These are phyloP conservation scores for Parapristionchus giblindavisi DNA, from an alignment of 2,888 invertebrate genomes.

Conservation along the genomic window DNA sequence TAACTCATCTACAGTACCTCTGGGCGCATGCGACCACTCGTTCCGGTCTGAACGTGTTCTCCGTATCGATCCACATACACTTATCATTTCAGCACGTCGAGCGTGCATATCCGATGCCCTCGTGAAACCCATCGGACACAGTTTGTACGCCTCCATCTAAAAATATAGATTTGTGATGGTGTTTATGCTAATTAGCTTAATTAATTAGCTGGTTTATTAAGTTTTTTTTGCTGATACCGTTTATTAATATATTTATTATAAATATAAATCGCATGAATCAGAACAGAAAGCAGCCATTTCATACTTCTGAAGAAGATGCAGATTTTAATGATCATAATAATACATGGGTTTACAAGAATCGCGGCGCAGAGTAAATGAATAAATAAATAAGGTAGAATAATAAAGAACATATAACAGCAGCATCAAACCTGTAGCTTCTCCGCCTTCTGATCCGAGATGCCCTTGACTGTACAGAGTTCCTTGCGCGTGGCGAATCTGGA, in stretches of 20 bases:
- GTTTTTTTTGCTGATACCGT: too few species aligned
- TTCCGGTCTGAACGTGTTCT: slow-evolving; percentile 96
- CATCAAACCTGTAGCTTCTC: slow-evolving; percentile 74
- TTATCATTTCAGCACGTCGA: slow-evolving; percentile 96
- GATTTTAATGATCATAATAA: too few species aligned
- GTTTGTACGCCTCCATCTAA: slow-evolving; percentile 82
- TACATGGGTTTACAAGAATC: too few species aligned
- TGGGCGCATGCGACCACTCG: slow-evolving; percentile 86
- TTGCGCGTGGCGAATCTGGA: slow-evolving; percentile 84
- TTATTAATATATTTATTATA: too few species aligned
- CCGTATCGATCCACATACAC: slow-evolving; percentile 96
- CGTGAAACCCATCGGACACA: slow-evolving; percentile 97
- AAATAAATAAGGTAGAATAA: too few species aligned
- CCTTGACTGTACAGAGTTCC: slow-evolving; percentile 79
- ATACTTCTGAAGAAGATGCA: too few species aligned
- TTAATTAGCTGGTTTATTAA: too few species aligned
- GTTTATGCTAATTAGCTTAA: background rate
- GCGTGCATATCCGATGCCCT: slow-evolving; percentile 95
- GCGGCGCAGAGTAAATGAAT: too few species aligned
- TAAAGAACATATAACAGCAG: too few species aligned
- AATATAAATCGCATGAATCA: too few species aligned
- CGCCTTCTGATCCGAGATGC: slow-evolving; percentile 95
- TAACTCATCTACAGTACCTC: slow-evolving; percentile 53
- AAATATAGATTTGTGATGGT: slow-evolving; percentile 19
- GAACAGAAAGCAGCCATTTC: too few species aligned